These are phyloP conservation scores for Ranitomeya imitator DNA, from an alignment of 2,113 vertebrate species.

Conservation along the genomic window DNA sequence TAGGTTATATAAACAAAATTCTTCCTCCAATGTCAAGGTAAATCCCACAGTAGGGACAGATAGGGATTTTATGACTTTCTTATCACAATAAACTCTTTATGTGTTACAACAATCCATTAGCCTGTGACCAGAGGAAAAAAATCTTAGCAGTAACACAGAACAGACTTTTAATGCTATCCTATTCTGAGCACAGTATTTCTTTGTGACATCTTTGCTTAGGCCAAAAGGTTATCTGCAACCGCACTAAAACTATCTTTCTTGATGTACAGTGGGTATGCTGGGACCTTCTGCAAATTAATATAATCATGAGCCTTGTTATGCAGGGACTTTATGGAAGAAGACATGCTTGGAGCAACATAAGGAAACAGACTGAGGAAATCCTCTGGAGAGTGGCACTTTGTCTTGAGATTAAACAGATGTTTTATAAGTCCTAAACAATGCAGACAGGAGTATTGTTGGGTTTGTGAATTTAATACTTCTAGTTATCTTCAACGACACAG, in stretches of 20 bases:
- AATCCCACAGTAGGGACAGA: not conserved
- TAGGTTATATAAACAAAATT: not conserved
- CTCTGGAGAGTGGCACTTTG: constrained; percentile 45
- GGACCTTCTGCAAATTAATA: not conserved
- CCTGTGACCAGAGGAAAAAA: not conserved
- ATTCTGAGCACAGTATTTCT: constrained; percentile 42
- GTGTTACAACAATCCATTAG: constrained; percentile 37
- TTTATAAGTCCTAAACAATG: constrained; percentile 31
- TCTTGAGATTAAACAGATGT: constrained; percentile 55
- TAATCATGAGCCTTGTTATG: constrained; percentile 23
- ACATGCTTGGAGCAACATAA: constrained; percentile 32
- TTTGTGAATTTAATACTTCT: not conserved
- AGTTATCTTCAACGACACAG: constrained; percentile 4
- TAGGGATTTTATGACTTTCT: constrained; percentile 44
- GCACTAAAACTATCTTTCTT: constrained; percentile 31
- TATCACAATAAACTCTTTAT: constrained; percentile 45
- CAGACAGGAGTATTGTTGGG: constrained; percentile 14
- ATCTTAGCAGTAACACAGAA: constrained; percentile 16
- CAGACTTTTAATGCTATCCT: constrained; percentile 32
- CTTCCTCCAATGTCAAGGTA: not conserved
- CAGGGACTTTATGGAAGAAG: constrained; percentile 17
- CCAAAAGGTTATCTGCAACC: constrained; percentile 44
- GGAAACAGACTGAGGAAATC: constrained; percentile 44
- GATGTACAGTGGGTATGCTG: constrained; percentile 28
- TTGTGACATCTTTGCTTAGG: constrained; percentile 34